Conservation (phyloP, 2,113 vertebrate genomes). For the Lipophrys pholis region DNA sequence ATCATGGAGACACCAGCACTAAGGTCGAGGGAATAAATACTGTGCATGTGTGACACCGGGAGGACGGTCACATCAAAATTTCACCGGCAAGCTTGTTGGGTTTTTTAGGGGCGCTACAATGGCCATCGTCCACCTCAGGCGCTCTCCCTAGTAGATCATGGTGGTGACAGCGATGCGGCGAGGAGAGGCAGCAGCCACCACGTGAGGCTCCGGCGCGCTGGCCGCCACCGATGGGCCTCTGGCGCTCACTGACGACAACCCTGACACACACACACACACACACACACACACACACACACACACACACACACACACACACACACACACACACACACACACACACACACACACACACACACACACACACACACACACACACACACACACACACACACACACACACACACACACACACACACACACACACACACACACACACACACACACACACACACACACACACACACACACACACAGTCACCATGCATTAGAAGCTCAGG, state of each 20-base stretch:
- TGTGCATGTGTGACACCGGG: constrained; percentile 27
- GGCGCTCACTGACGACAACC: constrained; percentile 34
- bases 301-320: no score
- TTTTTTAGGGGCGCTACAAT: constrained; percentile 41
- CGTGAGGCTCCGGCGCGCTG: constrained; percentile 42
- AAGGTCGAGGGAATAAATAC: constrained; percentile 20
- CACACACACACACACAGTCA: constrained; percentile 11
- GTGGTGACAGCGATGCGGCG: constrained; percentile 32
- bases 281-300: constrained; percentile 5
- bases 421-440: no score
- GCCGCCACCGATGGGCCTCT: constrained; percentile 43
- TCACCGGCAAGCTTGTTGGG: constrained; percentile 46
- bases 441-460: no score
- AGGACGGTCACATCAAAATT: constrained; percentile 58
- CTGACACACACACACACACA: constrained; percentile 30
- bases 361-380: no score
- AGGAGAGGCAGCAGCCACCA: constrained; percentile 41
- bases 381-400: no score
- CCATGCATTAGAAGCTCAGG: constrained; percentile 41
- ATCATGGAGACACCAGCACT: neutral
- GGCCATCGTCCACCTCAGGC: constrained; percentile 40
- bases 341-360: no score
- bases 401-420: no score
- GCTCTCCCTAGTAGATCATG: constrained; percentile 38
- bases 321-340: no score